A percentile compares a stretch with the other conserved stretches of the same genome.
Evolutionary conservation across 2,888 invertebrate genomes (phyloP).

Genomic region (Diogma glabrata): DNA sequence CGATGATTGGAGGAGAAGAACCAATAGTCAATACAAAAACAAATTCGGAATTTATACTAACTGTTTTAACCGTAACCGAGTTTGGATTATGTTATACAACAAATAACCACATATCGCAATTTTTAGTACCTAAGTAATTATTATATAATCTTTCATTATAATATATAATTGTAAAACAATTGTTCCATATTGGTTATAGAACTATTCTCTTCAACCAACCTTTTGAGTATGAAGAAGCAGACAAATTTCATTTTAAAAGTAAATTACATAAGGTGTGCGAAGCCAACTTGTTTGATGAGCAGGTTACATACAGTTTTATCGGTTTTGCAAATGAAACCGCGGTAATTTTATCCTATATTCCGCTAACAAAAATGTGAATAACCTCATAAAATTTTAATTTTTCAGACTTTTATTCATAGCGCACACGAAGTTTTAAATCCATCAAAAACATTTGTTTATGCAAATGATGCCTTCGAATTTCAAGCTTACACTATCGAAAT

Average conservation of each 20-base stretch:
- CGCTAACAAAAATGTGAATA: neutral
- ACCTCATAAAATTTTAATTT: neutral
- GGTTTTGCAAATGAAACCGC: conserved; percentile 26
- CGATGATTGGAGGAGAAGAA: conserved; percentile 20
- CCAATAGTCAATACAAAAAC: conserved; percentile 23
- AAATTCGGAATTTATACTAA: conserved; percentile 20
- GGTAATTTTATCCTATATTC: conserved; percentile 19
- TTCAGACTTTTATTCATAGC: conserved; percentile 29
- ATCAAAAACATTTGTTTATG: conserved; percentile 25
- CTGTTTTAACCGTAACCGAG: conserved; percentile 32
- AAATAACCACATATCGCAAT: conserved; percentile 24
- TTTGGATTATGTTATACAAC: conserved; percentile 33
- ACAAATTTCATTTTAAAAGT: conserved; percentile 9
- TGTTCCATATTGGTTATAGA: no score
- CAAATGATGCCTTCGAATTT: conserved; percentile 24
- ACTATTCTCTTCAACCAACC: conserved; percentile 1
- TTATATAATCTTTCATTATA: neutral
- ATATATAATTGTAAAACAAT: no score
- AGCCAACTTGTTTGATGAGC: conserved; percentile 27
- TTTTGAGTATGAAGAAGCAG: neutral
- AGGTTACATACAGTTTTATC: conserved; percentile 25
- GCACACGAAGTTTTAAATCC: conserved; percentile 30
- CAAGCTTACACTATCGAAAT: conserved; percentile 26
- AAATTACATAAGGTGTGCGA: conserved; percentile 17
- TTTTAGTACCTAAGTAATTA: conserved; percentile 24